Conservation (phyloP, 2,888 invertebrate species). For the Lumbricus terrestris region DNA sequence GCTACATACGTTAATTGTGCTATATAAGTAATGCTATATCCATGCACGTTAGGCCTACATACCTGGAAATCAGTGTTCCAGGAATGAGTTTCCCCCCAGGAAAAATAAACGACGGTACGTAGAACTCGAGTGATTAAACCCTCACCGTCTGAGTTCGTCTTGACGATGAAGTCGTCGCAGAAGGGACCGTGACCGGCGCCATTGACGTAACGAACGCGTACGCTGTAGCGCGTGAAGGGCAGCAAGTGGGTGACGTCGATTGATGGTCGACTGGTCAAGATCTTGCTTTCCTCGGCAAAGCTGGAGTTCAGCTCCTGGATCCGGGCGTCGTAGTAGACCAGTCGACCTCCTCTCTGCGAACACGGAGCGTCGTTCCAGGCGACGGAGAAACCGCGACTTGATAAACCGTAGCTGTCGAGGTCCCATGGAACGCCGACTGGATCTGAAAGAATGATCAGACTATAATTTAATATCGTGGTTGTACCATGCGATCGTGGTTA, state of each 20-base stretch:
- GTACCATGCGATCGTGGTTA: background rate
- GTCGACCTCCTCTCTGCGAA: slow-evolving; percentile 41
- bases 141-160: slow-evolving; percentile 47
- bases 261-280: background rate
- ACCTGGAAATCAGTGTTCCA: too few species aligned
- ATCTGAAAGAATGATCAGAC: background rate
- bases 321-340: slow-evolving; percentile 22
- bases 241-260: slow-evolving; percentile 27
- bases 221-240: slow-evolving; percentile 44
- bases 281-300: background rate
- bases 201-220: slow-evolving; percentile 45
- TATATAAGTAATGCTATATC: too few species aligned
- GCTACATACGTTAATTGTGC: too few species aligned
- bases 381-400: slow-evolving; percentile 31
- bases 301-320: background rate
- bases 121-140: too few species aligned
- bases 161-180: slow-evolving; percentile 38
- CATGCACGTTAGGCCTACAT: too few species aligned
- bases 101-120: too few species aligned
- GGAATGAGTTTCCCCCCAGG: too few species aligned
- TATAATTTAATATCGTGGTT: background rate
- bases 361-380: slow-evolving; percentile 45
- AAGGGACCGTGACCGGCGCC: slow-evolving; percentile 47
- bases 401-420: background rate
- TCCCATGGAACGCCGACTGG: background rate